Evolutionary conservation across 2,797 vertebrate genomes (phyloP).

Genomic region (Myripristis jacobus): DNA sequence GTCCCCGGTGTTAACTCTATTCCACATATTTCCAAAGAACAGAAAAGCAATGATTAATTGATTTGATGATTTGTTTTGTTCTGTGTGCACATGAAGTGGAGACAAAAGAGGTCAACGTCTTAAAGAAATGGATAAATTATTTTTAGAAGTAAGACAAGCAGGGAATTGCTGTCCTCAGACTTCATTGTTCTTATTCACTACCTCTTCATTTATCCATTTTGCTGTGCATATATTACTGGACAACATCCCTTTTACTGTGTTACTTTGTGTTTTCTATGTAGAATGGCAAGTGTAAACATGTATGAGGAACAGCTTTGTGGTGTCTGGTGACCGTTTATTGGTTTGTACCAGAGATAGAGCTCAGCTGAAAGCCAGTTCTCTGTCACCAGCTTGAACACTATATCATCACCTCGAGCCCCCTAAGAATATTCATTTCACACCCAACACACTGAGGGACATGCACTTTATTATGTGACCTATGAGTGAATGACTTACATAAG

Average conservation of each 20-base stretch:
- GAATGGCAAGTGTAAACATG: background rate
- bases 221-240: background rate
- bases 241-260: no score
- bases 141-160: conserved; percentile 23
- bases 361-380: background rate
- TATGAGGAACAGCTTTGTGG: background rate
- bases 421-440: conserved; percentile 37
- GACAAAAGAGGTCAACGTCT: conserved; percentile 19
- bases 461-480: conserved; percentile 24
- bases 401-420: conserved; percentile 19
- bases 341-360: background rate
- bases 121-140: background rate
- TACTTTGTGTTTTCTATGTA: background rate
- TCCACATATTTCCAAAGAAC: conserved; percentile 61
- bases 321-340: background rate
- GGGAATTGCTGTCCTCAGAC: conserved; percentile 9
- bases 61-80: conserved; percentile 20
- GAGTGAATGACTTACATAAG: conserved; percentile 12
- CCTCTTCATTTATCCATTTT: background rate
- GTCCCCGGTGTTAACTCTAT: conserved; percentile 53
- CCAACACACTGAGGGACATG: conserved; percentile 8
- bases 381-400: conserved; percentile 7
- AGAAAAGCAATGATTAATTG: conserved; percentile 34
- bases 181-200: background rate
- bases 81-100: conserved; percentile 1